Evolutionary conservation across 2,888 invertebrate genomes (phyloP), one percentile per base, ranked within the genome.

Genomic region (Saturnia pavonia): DNA sequence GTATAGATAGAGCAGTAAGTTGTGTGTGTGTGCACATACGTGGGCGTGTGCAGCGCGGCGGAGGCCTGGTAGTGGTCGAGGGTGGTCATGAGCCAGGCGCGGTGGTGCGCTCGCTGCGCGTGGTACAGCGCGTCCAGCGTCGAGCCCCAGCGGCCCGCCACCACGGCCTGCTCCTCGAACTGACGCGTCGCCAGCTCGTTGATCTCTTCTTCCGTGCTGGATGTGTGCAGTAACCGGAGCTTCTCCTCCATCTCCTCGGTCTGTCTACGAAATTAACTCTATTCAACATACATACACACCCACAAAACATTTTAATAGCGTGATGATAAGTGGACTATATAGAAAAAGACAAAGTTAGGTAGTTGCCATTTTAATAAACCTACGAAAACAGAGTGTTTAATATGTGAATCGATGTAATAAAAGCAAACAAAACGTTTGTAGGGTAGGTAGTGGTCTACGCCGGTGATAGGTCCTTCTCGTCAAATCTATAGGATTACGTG

Each of bases 161-260:
- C 94, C 79, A 98, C 93, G 80, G 97, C 96, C 83, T 97, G 97
- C 74, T 96, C 96, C 81, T 97, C 97, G 82, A 97, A 97, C 86
- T 98, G 98, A 75, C 95, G 94, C 0, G 96, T 96, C 0, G 98
- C 96, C 75, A 99, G 94, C 76, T 96, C 95, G 86, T 98, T 99
- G 70, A 99, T 98, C 82, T 98, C 95, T 72, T 95, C 96, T 86
- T 98, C 98, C 0, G 97, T 97, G 65, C 96, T 96, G 9, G 95
- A 95, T 60, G 95, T 92, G 82, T 98, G 97, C 68, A 98, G 92
- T 70, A 96, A 95, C 75, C 97, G 96, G 66, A 99, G 95, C 70
- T 97, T 97, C 60, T 96, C 94, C 77, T 97, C 96, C 98, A 99
- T 98, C 94, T 99, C 99, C 80, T 96, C 95, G 60, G 96, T 96